These are phyloP conservation scores for Chloroceryle aenea DNA, from an alignment of 2,113 vertebrate species.

Conservation along the genomic window DNA sequence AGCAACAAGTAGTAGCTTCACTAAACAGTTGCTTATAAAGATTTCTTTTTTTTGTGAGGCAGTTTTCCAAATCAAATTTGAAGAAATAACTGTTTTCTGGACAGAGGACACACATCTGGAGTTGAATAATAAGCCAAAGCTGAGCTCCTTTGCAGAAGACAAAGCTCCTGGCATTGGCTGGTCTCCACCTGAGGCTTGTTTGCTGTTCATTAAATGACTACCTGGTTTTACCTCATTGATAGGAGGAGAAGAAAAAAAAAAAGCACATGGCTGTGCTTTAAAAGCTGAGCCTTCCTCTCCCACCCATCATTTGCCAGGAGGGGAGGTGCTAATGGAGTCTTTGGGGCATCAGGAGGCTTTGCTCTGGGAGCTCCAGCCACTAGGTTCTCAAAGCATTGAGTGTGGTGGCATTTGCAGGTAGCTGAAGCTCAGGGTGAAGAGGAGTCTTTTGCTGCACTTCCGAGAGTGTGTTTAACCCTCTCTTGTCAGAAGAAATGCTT, in stretches of 20 bases:
- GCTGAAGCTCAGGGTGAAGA: background rate
- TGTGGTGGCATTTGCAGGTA: background rate
- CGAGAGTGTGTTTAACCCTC: background rate
- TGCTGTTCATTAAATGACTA: background rate
- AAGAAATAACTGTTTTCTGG: background rate
- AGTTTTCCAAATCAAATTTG: background rate
- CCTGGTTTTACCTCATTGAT: background rate
- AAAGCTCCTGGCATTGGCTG: background rate
- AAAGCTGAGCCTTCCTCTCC: background rate
- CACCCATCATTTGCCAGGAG: fast-evolving
- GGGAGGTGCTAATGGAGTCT: background rate
- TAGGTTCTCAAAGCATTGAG: background rate
- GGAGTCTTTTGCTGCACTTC: background rate
- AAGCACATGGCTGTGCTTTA: background rate
- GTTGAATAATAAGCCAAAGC: background rate
- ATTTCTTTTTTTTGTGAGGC: background rate
- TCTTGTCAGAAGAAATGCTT: background rate
- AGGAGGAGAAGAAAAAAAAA: background rate
- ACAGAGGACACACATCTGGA: background rate
- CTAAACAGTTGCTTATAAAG: background rate
- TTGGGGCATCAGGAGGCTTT: background rate
- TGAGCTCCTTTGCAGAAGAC: background rate
- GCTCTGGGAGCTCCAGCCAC: background rate
- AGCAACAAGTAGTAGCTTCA: background rate
- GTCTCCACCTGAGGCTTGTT: background rate